A percentile compares a stretch with the other conserved stretches of the same genome.
Conservation (phyloP, 2,888 invertebrate genomes). For the Papilio elwesi region DNA sequence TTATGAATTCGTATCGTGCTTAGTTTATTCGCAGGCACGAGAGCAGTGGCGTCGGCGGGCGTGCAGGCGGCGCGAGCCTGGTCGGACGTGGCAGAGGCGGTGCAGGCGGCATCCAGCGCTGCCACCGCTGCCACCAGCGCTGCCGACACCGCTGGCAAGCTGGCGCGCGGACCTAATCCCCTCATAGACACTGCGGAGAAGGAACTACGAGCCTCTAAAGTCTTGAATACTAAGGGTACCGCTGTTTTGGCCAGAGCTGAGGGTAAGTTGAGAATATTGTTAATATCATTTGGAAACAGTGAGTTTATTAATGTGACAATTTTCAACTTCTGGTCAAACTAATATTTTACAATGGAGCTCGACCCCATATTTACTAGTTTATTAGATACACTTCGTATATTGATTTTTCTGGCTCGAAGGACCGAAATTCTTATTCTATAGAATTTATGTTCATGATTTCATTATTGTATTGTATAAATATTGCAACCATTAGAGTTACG, state of each 20-base stretch:
- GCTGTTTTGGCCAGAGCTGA: slow-evolving; percentile 66
- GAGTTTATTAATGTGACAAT: too few species aligned
- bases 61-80: slow-evolving; percentile 87
- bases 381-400: not conserved
- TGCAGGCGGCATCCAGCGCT: slow-evolving; percentile 69
- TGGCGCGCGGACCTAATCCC: slow-evolving; percentile 77
- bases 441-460: not conserved
- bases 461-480: not conserved
- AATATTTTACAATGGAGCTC: too few species aligned
- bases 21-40: slow-evolving; percentile 87
- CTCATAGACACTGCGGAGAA: slow-evolving; percentile 57
- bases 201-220: slow-evolving; percentile 82
- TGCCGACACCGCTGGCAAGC: slow-evolving; percentile 61
- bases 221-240: slow-evolving; percentile 81
- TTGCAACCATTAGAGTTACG: slow-evolving; percentile 55
- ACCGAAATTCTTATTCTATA: not conserved
- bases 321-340: too few species aligned
- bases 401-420: not conserved
- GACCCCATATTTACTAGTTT: too few species aligned
- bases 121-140: slow-evolving; percentile 69
- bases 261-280: slow-evolving; percentile 51
- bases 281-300: not conserved
- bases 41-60: slow-evolving; percentile 89
- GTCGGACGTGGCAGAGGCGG: slow-evolving; percentile 84
- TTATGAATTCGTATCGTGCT: slow-evolving; percentile 1